Evolutionary conservation across 1,140 invertebrate genomes (phyloP), one percentile per base, ranked within the genome.

Genomic region (Piezodorus guildinii): DNA sequence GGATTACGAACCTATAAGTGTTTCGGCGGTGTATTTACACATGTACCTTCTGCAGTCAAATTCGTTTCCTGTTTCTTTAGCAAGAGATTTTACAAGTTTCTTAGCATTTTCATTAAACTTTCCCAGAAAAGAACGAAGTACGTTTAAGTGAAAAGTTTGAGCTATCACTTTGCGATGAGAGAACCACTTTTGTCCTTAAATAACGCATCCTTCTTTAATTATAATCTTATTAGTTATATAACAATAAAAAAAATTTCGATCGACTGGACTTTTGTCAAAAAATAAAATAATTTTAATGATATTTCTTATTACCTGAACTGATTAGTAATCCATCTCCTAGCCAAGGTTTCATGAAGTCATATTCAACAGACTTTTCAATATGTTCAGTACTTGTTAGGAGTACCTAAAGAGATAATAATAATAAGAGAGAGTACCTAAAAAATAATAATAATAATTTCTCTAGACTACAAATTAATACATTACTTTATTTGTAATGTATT

Each of bases 91-190:
- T 0, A 90, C 80, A 1, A 95, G 77, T 46, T 82, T 79, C 27
- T 76, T 74, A 21, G 87, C 84, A 71, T 97, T 92, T 54, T 88
- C 79, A 60, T 94, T 93, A 73, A 97, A 96, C 0, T 91, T 78
- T 0, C 83, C 81, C 5, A 96, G 76, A 70, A 96, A 96, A 21
- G 88, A 86, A 71, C 95, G 90, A 3, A 97, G 74, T 49, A 96
- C 90, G 65, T 87, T 89, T 69, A 93, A 83, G 72, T 96, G 93
- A 74, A 97, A 97, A 0, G 92, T 88, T 0, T 94, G 94, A 0
- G 92, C 94, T 56, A 97, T 85, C 71, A 96, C 81, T 76, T 93
- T 95, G 15, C 93, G 78, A 68, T 93, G 84, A 0, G 77, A 79
- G 15, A 83, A 78, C 92, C 92, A 96, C 77, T 93, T 91, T 45